Evolutionary conservation across 2,888 invertebrate genomes (phyloP).

Genomic region (Caenorhabditis virilis): DNA sequence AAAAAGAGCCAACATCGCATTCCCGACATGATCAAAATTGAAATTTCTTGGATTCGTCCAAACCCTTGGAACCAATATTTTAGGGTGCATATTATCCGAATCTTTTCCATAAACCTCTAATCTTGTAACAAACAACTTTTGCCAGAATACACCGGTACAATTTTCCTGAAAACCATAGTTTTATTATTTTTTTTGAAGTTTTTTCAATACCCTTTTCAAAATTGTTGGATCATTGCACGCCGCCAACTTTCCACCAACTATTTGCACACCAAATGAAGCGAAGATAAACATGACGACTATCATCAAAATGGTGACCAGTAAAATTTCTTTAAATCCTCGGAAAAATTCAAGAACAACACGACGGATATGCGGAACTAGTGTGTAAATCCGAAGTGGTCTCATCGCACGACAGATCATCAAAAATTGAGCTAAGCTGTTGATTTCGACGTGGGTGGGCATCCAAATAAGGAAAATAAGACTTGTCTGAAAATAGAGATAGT

Average conservation of each 20-base stretch:
- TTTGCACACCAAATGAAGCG: slow-evolving; percentile 96
- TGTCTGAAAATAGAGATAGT: slow-evolving; percentile 74
- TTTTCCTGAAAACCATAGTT: no score
- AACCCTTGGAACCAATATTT: slow-evolving; percentile 70
- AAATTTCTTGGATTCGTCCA: slow-evolving; percentile 93
- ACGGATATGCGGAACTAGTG: slow-evolving; percentile 96
- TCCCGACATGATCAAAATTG: slow-evolving; percentile 98
- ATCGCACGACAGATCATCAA: slow-evolving; percentile 95
- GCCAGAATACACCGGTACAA: slow-evolving; percentile 91
- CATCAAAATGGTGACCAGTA: slow-evolving; percentile 91
- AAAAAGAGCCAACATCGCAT: slow-evolving; percentile 95
- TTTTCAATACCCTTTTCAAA: slow-evolving; percentile 40
- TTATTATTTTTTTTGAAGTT: no score
- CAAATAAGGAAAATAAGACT: slow-evolving; percentile 92
- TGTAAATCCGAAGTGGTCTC: slow-evolving; percentile 85
- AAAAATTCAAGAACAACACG: slow-evolving; percentile 98
- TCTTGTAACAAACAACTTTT: slow-evolving; percentile 94
- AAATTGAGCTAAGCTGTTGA: slow-evolving; percentile 89
- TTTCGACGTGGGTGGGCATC: slow-evolving; percentile 90
- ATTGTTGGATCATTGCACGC: slow-evolving; percentile 95
- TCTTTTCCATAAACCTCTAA: slow-evolving; percentile 87
- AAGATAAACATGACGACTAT: slow-evolving; percentile 98
- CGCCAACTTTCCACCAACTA: slow-evolving; percentile 93
- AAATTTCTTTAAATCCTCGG: slow-evolving; percentile 96
- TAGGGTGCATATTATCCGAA: slow-evolving; percentile 82